Evolutionary conservation across 2,113 vertebrate species (phyloP).

Genomic region (Pycnonotus jocosus): DNA sequence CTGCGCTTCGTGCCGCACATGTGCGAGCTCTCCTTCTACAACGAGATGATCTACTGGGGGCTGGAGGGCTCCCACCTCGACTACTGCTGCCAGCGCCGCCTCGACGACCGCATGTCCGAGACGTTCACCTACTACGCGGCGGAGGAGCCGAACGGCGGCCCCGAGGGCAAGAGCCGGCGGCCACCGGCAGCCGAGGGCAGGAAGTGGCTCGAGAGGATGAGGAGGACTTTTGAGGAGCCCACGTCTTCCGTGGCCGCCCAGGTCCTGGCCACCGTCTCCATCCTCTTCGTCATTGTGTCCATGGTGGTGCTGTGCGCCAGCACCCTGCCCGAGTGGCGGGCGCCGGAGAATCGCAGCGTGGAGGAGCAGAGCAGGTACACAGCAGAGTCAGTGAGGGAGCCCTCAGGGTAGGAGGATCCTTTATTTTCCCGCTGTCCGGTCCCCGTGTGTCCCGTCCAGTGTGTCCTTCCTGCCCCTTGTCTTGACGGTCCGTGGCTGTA

Average conservation of each 20-base stretch:
- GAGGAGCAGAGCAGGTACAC: conserved; percentile 97
- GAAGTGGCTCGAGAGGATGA: conserved; percentile 89
- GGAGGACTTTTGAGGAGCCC: conserved; percentile 93
- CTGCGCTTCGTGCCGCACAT: conserved; percentile 94
- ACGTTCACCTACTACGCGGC: conserved; percentile 82
- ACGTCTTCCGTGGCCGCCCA: conserved; percentile 92
- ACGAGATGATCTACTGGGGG: conserved; percentile 98
- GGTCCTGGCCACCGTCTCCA: conserved; percentile 90
- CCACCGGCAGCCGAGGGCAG: conserved; percentile 44
- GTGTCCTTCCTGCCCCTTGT: conserved; percentile 50
- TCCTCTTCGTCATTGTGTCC: conserved; percentile 94
- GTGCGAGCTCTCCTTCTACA: conserved; percentile 98
- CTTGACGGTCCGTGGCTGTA: neutral
- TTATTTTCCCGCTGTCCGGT: conserved; percentile 60
- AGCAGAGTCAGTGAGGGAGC: conserved; percentile 79
- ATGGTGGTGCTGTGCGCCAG: conserved; percentile 97
- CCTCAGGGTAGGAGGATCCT: conserved; percentile 81
- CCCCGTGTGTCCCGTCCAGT: conserved; percentile 59
- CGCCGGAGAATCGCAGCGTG: conserved; percentile 86
- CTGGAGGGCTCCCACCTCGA: conserved; percentile 93
- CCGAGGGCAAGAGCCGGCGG: neutral
- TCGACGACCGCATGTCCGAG: conserved; percentile 96
- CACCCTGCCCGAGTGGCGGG: conserved; percentile 96
- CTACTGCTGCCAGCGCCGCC: conserved; percentile 93
- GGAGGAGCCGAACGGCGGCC: conserved; percentile 63